These are phyloP conservation scores for Podarcis muralis DNA, from an alignment of 2,113 vertebrate genomes.

Conservation along the genomic window DNA sequence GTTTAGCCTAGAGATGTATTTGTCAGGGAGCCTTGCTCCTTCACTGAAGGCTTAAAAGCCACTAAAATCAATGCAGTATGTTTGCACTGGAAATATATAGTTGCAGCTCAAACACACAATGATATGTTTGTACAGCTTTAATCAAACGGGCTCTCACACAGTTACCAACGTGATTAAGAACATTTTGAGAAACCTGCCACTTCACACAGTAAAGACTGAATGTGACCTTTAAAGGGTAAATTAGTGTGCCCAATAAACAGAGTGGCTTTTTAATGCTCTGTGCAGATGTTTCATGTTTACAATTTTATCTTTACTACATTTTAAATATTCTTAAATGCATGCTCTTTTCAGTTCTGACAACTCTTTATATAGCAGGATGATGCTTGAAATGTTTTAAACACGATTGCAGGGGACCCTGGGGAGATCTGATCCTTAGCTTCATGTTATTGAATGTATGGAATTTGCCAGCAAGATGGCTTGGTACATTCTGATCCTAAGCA, in stretches of 20 bases:
- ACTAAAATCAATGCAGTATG: slow-evolving; percentile 59
- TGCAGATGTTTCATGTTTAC: slow-evolving; percentile 47
- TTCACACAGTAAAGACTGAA: slow-evolving; percentile 60
- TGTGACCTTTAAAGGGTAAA: slow-evolving; percentile 58
- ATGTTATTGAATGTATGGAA: not conserved
- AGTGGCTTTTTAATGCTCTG: slow-evolving; percentile 34
- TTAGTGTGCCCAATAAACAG: slow-evolving; percentile 72
- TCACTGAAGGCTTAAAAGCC: slow-evolving; percentile 44
- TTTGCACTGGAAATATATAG: slow-evolving; percentile 56
- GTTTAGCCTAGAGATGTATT: slow-evolving; percentile 57
- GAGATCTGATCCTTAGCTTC: not conserved
- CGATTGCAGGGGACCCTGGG: not conserved
- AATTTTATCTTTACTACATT: slow-evolving; percentile 48
- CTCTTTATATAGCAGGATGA: slow-evolving; percentile 7
- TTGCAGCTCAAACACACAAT: slow-evolving; percentile 61
- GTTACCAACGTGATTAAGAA: slow-evolving; percentile 64
- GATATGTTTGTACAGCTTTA: slow-evolving; percentile 62
- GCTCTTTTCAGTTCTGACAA: slow-evolving; percentile 34
- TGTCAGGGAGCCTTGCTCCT: slow-evolving; percentile 52
- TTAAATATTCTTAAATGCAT: slow-evolving; percentile 28
- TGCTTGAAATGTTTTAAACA: not conserved
- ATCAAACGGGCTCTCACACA: slow-evolving; percentile 48
- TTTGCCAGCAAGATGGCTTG: not conserved
- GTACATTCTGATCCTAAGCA: not conserved
- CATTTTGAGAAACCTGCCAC: slow-evolving; percentile 63